A percentile compares a stretch with the other conserved stretches of the same genome.
Conservation (phyloP, 1,140 invertebrate genomes). For the Pomacea maculata region DNA sequence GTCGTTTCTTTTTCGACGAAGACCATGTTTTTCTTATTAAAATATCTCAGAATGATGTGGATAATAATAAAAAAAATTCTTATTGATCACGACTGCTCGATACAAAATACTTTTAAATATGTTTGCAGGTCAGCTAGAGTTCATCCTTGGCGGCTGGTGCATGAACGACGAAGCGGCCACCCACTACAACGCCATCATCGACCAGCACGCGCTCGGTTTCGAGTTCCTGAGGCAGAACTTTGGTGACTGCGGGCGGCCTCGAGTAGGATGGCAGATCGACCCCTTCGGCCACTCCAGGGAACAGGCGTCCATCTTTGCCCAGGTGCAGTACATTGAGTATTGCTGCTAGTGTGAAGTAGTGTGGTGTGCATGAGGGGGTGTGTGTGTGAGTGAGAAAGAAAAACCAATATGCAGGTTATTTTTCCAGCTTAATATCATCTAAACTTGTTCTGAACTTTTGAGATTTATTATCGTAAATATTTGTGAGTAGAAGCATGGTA, state of each 20-base stretch:
- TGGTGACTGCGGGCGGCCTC: slow-evolving; percentile 81
- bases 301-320: slow-evolving; percentile 83
- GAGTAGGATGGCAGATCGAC: slow-evolving; percentile 92
- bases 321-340: slow-evolving; percentile 59
- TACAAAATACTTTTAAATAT: too few species aligned
- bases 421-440: too few species aligned
- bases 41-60: too few species aligned
- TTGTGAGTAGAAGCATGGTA: not conserved
- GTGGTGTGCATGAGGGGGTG: not conserved
- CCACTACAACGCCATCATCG: slow-evolving; percentile 92
- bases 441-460: not conserved
- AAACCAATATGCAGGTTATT: not conserved
- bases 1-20: too few species aligned
- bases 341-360: not conserved
- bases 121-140: slow-evolving; percentile 76
- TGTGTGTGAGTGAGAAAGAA: not conserved
- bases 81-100: too few species aligned
- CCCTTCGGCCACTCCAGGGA: slow-evolving; percentile 92
- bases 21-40: too few species aligned
- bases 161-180: slow-evolving; percentile 95
- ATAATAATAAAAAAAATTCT: too few species aligned
- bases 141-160: slow-evolving; percentile 83
- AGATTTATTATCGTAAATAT: not conserved
- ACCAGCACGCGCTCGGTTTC: slow-evolving; percentile 82
- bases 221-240: slow-evolving; percentile 81